Evolutionary conservation across 2,888 invertebrate genomes (phyloP).

Genomic region (Horisme vitalbata): DNA sequence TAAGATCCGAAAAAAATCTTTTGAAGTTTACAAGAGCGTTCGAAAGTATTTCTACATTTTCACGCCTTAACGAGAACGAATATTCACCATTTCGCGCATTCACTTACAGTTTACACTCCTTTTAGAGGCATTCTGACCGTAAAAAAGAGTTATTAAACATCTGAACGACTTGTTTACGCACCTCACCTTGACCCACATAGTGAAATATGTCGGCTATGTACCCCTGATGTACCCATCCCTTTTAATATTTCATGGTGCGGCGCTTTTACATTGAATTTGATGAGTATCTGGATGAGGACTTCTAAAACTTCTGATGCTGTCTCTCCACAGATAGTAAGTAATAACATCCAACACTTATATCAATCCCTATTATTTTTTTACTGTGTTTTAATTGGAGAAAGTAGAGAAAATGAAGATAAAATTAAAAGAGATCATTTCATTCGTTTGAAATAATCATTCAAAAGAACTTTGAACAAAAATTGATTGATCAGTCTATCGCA

Average conservation of each 20-base stretch:
- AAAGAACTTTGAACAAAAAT: too few species aligned
- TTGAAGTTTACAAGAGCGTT: too few species aligned
- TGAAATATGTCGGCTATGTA: slow-evolving; percentile 4
- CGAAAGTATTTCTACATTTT: background rate
- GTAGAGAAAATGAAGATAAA: too few species aligned
- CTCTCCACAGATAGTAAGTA: too few species aligned
- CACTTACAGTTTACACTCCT: background rate
- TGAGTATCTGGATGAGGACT: background rate
- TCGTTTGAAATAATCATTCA: too few species aligned
- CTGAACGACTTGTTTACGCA: slow-evolving; percentile 20
- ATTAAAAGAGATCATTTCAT: too few species aligned
- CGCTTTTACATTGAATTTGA: slow-evolving; percentile 7
- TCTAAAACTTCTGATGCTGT: background rate
- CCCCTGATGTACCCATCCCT: slow-evolving; percentile 1
- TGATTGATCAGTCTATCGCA: too few species aligned
- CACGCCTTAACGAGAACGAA: background rate
- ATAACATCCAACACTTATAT: too few species aligned
- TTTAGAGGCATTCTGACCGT: slow-evolving; percentile 7
- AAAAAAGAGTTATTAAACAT: slow-evolving; percentile 6
- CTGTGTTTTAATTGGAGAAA: too few species aligned
- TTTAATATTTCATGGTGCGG: slow-evolving; percentile 11
- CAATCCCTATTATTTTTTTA: too few species aligned
- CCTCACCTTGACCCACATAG: slow-evolving; percentile 17
- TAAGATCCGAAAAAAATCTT: too few species aligned
- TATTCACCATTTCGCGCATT: background rate